Base-by-base conservation (phyloP, 2,113 vertebrate genomes). In the Chitala chitala region DNA sequence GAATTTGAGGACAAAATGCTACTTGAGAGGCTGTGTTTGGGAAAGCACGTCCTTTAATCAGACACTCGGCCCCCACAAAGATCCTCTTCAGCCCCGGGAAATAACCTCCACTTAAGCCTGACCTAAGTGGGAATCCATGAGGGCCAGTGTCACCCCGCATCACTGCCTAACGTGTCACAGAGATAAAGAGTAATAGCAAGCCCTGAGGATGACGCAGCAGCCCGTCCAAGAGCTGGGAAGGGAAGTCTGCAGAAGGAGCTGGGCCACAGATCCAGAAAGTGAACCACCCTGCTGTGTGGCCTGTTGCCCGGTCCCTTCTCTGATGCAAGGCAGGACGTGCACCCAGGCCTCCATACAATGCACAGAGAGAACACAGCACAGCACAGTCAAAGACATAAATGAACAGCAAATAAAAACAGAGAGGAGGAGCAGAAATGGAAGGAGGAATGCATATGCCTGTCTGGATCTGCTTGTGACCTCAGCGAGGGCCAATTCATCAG, bases 401-500 rank as follows among this genome's bases (percentile, higher is more conserved):
- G 48, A 53, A 77, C 72, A 77, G 82, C 84, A 83, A 59, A 89
- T 89, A 85, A 86, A 73, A 76, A 22, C 55, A 69, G 69, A 24
- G 22, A 44, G 63, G 17, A 55, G 51, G n/a, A 75, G 75, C 70
- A 72, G 73, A 79, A 82, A 72, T 64, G 84, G 73, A 81, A 86
- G 85, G 83, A 82, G 82, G 84, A 83, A 77, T 84, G 77, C 0
- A 0, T 76, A 78, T 77, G 71, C 71, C 77, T 66, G 65, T 1
- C 8, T 5, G 20, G 22, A 75, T 82, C 78, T 76, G 78, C 71
- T 72, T 84, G 82, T 84, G 73, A 86, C 77, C 72, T 84, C 79
- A 72, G 56, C 80, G 73, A 5, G 0, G 82, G 72, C 76, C 77
- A 84, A 90, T 85, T 83, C 81, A 66, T 88, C 87, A 83, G 79